phyloP scores from a whole-genome alignment of 2,113 vertebrate genomes.

The Ptychochromis oligacanthus region DNA sequence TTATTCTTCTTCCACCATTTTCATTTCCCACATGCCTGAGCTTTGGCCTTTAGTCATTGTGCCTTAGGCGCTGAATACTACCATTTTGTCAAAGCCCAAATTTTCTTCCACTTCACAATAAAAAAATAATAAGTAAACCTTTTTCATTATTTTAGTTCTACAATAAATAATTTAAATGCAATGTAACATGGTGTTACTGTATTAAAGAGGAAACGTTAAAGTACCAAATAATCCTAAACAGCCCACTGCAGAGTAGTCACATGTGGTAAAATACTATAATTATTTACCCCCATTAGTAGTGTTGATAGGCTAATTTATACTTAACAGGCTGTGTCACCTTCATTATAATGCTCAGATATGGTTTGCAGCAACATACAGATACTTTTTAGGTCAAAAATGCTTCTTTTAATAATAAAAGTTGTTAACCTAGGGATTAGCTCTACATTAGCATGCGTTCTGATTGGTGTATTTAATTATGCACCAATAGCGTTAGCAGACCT shows the following conservation, averaged over 20 bases:
- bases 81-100: neutral
- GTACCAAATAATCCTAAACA: neutral
- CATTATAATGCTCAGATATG: neutral
- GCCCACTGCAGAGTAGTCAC: neutral
- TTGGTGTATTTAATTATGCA: neutral
- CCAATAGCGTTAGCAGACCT: neutral
- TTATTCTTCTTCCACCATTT: constrained; percentile 9
- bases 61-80: neutral
- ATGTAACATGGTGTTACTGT: neutral
- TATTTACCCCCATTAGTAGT: neutral
- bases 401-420: neutral
- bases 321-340: neutral
- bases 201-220: neutral
- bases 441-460: neutral
- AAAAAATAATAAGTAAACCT: neutral
- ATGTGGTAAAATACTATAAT: neutral
- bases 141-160: neutral
- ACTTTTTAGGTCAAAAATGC: neutral
- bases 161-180: neutral
- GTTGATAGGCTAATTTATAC: neutral
- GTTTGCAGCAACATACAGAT: neutral
- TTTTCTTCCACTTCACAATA: neutral
- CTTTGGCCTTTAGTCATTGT: neutral
- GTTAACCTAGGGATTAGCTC: neutral
- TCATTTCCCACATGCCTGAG: neutral